These are phyloP conservation scores for Anastrepha obliqua DNA, from an alignment of 1,140 invertebrate species.

Conservation along the genomic window DNA sequence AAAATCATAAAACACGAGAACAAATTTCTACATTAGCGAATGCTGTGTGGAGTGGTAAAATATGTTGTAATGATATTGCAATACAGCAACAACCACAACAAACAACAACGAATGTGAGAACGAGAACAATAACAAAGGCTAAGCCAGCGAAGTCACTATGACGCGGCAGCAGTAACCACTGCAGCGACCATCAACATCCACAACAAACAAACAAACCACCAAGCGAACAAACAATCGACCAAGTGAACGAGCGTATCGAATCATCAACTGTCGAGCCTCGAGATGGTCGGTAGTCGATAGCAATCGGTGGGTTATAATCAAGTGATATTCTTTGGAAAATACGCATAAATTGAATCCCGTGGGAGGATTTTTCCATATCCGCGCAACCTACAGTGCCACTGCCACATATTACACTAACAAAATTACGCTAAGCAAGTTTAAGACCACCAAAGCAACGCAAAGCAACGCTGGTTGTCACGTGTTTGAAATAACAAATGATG, in stretches of 20 bases:
- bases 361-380: constrained; percentile 43
- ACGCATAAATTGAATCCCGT: constrained; percentile 57
- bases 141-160: background rate
- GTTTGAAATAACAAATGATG: constrained; percentile 43
- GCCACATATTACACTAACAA: background rate
- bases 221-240: constrained; percentile 38
- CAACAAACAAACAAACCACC: constrained; percentile 48
- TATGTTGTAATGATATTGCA: constrained; percentile 50
- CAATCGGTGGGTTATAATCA: constrained; percentile 47
- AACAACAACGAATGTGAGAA: background rate
- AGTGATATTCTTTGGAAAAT: constrained; percentile 55
- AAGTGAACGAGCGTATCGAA: constrained; percentile 14
- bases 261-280: background rate
- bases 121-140: background rate
- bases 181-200: constrained; percentile 3
- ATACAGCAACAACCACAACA: constrained; percentile 2
- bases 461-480: constrained; percentile 39
- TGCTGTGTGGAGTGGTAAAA: constrained; percentile 49
- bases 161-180: background rate
- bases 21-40: constrained; percentile 49
- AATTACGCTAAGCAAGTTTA: background rate
- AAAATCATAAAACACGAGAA: constrained; percentile 29
- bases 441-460: background rate
- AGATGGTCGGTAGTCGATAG: constrained; percentile 1
- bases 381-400: background rate